Percentiles rank a stretch among this genome's conserved stretches.
Evolutionary conservation across 2,888 invertebrate genomes (phyloP).

Genomic region (Micropterix aruncella): DNA sequence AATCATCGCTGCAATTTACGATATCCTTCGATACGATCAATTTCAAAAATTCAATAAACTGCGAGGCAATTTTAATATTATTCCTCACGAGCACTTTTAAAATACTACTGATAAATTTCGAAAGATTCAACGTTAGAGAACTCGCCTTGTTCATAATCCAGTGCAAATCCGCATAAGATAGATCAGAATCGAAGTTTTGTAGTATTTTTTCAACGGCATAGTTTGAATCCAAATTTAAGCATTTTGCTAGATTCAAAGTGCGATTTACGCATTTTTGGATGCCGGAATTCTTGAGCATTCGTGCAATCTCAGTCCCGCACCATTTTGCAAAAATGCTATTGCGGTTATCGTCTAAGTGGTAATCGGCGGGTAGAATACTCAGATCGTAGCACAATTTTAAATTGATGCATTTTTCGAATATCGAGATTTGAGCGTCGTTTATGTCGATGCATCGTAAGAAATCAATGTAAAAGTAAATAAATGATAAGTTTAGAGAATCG

Average conservation of each 20-base stretch:
- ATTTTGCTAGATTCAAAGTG: conserved; percentile 6
- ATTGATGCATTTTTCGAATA: conserved; percentile 3
- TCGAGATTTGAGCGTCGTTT: conserved; percentile 1
- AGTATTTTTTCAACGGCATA: not conserved
- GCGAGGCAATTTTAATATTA: not conserved
- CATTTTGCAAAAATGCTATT: conserved; percentile 7
- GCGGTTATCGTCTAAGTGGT: conserved; percentile 7
- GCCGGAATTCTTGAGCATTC: not conserved
- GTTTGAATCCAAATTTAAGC: conserved; percentile 2
- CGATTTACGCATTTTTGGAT: conserved; percentile 4
- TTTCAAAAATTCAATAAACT: not conserved
- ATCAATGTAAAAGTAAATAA: conserved; percentile 29
- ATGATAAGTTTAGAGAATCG: conserved; percentile 16
- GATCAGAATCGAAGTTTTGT: not conserved
- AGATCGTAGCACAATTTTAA: conserved; percentile 4
- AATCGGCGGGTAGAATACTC: conserved; percentile 8
- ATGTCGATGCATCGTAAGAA: conserved; percentile 21
- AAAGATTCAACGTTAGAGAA: not conserved
- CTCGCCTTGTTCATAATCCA: not conserved
- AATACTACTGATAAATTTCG: not conserved
- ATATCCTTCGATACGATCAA: not conserved
- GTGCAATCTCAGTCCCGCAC: conserved; percentile 7
- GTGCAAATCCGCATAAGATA: not conserved
- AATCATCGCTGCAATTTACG: not conserved
- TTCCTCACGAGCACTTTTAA: not conserved